Evolutionary conservation across 1,140 invertebrate species (phyloP), one percentile per base, ranked within the genome.

Genomic region (Steinernema khuongi): DNA sequence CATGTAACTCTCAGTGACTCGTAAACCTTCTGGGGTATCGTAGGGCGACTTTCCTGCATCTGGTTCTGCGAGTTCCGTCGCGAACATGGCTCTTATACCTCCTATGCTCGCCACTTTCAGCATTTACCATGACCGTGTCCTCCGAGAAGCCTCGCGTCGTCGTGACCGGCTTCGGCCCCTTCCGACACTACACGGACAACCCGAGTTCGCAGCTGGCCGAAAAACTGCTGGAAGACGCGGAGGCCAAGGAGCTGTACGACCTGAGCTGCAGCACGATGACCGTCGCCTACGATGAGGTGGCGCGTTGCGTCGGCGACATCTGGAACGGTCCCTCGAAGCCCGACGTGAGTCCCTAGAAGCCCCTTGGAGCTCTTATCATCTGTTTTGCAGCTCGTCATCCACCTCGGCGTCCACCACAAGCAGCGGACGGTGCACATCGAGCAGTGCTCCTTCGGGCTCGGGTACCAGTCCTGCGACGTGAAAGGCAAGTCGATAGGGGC

Each of bases 351-450:
- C 22, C 7, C 22, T 7, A 4, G 4, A 4, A 22, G 14, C 7
- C 50, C 26, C n/a, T 41, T 41, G 7, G 7, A n/a, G 36, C n/a
- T 41, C 36, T 41, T 41, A 41, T 41, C 36, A 11, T 17, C 26
- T 60, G 50, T 60, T 60, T 60, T 60, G 50, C 50, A 60, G 50
- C 50, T 60, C 50, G 50, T 60, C 50, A 22, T 60, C 7, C 50
- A 60, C 50, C 14, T 60, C 50, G 50, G 50, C 50, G 50, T 60
- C 50, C 50, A 60, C 19, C 50, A 14, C 14, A 60, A 11, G 11
- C 50, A 22, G 11, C 50, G 50, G 11, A 60, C 50, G 19, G 50
- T 60, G 7, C 50, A 60, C 50, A 60, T 60, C 50, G 50, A 60
- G 50, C 50, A 60, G 50, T 60, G 50, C 22, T 60, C 50, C 50